Percentiles rank a stretch among this genome's conserved stretches.
Evolutionary conservation across 1,140 invertebrate species (phyloP).

Genomic region (Parapsyche elsis): DNA sequence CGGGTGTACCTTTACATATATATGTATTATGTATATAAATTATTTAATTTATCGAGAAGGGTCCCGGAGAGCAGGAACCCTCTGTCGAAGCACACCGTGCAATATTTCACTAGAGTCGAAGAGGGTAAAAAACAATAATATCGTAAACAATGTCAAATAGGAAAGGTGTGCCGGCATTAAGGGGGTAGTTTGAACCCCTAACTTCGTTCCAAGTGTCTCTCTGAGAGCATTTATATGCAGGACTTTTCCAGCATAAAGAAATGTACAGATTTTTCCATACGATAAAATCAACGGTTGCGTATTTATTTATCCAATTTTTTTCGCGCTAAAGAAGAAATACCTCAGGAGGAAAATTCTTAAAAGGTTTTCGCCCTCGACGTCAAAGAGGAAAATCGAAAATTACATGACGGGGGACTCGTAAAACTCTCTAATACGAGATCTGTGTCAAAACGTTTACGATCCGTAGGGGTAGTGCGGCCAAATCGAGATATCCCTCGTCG

Average conservation of each 20-base stretch:
- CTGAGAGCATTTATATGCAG: neutral
- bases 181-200: neutral
- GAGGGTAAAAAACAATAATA: constrained; percentile 47
- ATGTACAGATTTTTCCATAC: no score
- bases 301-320: no score
- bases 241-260: neutral
- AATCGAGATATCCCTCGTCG: neutral
- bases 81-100: neutral
- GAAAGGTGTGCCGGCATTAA: constrained; percentile 16
- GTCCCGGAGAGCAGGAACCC: neutral
- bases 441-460: constrained; percentile 39
- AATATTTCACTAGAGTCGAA: constrained; percentile 38
- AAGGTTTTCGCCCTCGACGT: neutral
- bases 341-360: neutral
- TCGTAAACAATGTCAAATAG: constrained; percentile 46
- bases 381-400: constrained; percentile 26
- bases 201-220: neutral
- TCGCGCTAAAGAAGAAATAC: no score
- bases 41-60: constrained; percentile 18
- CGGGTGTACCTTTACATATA: no score
- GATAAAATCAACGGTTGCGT: no score
- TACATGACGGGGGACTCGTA: neutral
- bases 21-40: neutral
- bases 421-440: constrained; percentile 35
- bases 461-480: neutral